Conservation (phyloP, 2,888 invertebrate species). For the Spilarctia lutea region DNA sequence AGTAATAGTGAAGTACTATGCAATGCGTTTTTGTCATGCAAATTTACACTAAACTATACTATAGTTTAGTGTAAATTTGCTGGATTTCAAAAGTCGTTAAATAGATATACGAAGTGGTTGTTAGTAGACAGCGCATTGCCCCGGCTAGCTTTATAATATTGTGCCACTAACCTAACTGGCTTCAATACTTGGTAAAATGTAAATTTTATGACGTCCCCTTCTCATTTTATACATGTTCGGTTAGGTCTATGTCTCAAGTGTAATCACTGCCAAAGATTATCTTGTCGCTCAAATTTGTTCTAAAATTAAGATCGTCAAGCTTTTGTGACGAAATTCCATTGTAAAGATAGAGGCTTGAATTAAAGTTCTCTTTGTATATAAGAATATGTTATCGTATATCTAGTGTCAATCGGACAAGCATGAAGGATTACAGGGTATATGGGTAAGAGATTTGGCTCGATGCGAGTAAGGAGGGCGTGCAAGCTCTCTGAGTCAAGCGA, state of each 20-base stretch:
- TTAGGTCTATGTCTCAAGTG: constrained; percentile 44
- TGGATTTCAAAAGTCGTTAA: constrained; percentile 48
- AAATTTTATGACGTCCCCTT: constrained; percentile 73
- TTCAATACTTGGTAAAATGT: constrained; percentile 72
- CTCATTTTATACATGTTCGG: constrained; percentile 47
- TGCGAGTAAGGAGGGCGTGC: constrained; percentile 21
- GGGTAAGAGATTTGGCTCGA: constrained; percentile 26
- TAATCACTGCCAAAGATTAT: constrained; percentile 48
- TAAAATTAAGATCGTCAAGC: constrained; percentile 22
- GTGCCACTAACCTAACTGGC: constrained; percentile 83
- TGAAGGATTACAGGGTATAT: constrained; percentile 38
- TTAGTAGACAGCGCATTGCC: constrained; percentile 40
- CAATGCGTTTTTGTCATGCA: constrained; percentile 18
- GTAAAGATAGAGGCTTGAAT: constrained; percentile 26
- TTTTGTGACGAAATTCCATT: constrained; percentile 18
- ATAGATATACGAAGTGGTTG: constrained; percentile 49
- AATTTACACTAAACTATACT: constrained; percentile 19
- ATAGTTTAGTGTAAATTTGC: too few relatives aligned
- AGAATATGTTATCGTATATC: too few relatives aligned
- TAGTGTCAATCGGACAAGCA: constrained; percentile 28
- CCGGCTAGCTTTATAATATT: constrained; percentile 54
- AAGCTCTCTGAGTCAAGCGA: constrained; percentile 25
- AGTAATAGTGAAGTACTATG: background rate
- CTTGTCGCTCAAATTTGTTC: constrained; percentile 26
- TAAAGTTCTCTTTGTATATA: constrained; percentile 32